phyloP scores from a whole-genome alignment of 2,113 vertebrate genomes.

The Candoia aspera region DNA sequence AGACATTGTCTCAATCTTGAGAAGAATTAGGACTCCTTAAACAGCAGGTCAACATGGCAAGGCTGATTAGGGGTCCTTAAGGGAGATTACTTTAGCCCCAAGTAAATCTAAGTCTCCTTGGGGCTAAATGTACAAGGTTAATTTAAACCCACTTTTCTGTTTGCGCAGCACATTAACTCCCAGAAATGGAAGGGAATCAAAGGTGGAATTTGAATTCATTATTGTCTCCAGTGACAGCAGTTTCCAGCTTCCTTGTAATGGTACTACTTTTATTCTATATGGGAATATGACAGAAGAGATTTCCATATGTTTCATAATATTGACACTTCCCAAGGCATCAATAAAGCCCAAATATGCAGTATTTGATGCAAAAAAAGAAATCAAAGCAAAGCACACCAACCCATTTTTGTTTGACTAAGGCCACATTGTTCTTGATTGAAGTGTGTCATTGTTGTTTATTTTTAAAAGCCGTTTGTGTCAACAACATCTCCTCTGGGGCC shows the following conservation, averaged over 20 bases:
- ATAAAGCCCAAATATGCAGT: conserved; percentile 27
- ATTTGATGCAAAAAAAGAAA: neutral
- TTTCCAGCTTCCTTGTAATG: neutral
- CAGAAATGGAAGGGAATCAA: conserved; percentile 36
- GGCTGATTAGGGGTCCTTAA: too few relatives aligned
- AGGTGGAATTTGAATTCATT: neutral
- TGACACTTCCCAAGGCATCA: conserved; percentile 37
- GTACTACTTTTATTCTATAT: conserved; percentile 24
- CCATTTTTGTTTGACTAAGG: conserved; percentile 26
- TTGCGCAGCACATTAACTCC: too few relatives aligned
- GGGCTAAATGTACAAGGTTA: too few relatives aligned
- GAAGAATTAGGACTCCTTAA: neutral
- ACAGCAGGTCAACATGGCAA: too few relatives aligned
- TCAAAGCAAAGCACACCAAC: neutral
- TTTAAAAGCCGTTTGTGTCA: neutral
- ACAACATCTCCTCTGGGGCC: neutral
- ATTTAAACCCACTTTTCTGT: too few relatives aligned
- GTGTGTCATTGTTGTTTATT: neutral
- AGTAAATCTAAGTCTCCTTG: too few relatives aligned
- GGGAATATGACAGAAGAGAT: conserved; percentile 10
- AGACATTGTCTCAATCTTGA: neutral
- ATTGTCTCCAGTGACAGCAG: neutral
- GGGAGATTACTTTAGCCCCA: too few relatives aligned
- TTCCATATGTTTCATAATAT: neutral
- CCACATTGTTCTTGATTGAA: neutral